phyloP scores from a whole-genome alignment of 2,113 vertebrate genomes.

The Vimba vimba region DNA sequence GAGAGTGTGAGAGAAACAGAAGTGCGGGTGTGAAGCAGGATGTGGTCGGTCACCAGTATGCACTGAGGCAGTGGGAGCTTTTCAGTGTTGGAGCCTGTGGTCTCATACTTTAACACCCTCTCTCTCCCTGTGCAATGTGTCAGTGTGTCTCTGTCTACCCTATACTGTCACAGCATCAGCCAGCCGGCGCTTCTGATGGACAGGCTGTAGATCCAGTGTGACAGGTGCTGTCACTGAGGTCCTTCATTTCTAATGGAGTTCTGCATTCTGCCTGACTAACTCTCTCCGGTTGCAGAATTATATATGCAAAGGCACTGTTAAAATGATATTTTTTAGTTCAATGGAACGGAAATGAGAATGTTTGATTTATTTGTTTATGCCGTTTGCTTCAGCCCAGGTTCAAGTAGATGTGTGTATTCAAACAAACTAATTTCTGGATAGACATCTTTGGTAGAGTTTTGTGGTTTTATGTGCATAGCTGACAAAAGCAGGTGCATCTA shows the following conservation, averaged over 20 bases:
- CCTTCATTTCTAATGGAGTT: neutral
- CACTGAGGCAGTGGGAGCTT: constrained; percentile 55
- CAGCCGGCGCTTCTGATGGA: constrained; percentile 12
- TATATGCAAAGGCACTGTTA: neutral
- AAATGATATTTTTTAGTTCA: too few relatives aligned
- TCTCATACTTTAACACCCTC: constrained; percentile 42
- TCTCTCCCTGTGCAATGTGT: constrained; percentile 43
- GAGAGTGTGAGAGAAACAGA: constrained; percentile 41
- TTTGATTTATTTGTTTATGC: constrained; percentile 14
- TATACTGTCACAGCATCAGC: constrained; percentile 18
- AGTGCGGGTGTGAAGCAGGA: constrained; percentile 69
- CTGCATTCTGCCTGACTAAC: constrained; percentile 3
- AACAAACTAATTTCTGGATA: neutral
- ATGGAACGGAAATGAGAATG: neutral
- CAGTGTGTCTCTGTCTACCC: constrained; percentile 15
- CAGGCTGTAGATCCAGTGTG: constrained; percentile 30
- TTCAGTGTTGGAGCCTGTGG: constrained; percentile 33
- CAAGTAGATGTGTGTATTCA: neutral
- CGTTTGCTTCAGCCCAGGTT: neutral
- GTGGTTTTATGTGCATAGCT: too few relatives aligned
- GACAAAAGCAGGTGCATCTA: too few relatives aligned
- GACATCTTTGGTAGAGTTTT: too few relatives aligned
- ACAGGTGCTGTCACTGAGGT: constrained; percentile 11
- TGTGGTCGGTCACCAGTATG: constrained; percentile 73
- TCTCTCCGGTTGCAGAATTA: neutral